Conservation (phyloP, 1,140 invertebrate species). For the Aphidius gifuensis region DNA sequence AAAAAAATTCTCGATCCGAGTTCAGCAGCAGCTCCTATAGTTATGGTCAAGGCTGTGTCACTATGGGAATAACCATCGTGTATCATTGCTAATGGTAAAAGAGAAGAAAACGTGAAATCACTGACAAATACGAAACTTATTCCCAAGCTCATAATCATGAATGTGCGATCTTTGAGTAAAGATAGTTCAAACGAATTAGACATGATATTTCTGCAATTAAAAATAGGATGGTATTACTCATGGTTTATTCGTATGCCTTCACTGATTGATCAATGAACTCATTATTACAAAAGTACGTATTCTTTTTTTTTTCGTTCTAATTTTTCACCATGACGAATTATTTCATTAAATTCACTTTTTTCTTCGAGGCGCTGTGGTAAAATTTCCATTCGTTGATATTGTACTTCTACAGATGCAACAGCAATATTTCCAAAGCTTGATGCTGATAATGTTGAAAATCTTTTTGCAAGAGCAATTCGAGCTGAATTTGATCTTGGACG, state of each 20-base stretch:
- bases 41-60: slow-evolving; percentile 43
- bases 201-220: slow-evolving; percentile 25
- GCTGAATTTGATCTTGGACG: slow-evolving; percentile 23
- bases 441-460: slow-evolving; percentile 17
- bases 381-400: slow-evolving; percentile 11
- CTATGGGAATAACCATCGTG: slow-evolving; percentile 39
- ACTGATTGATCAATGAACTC: too few relatives aligned
- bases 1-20: slow-evolving; percentile 42
- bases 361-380: background rate
- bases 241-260: too few relatives aligned
- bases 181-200: slow-evolving; percentile 42
- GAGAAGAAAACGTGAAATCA: slow-evolving; percentile 43
- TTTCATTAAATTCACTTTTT: background rate
- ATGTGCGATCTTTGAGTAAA: slow-evolving; percentile 40
- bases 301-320: slow-evolving; percentile 12
- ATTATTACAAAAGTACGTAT: background rate
- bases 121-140: slow-evolving; percentile 44
- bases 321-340: slow-evolving; percentile 23
- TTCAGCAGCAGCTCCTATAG: slow-evolving; percentile 42
- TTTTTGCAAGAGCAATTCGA: slow-evolving; percentile 4
- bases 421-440: slow-evolving; percentile 26
- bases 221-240: slow-evolving; percentile 3
- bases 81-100: slow-evolving; percentile 49
- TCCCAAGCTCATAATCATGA: slow-evolving; percentile 44
- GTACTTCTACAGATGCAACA: slow-evolving; percentile 21